A percentile compares a stretch with the other conserved stretches of the same genome.
Conservation (phyloP, 2,113 vertebrate genomes). For the cattle (Bos taurus) region ARS-UCD2.0 NC_037357.1:134773001-134773500, state of each 20-base stretch:
- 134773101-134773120: neutral
- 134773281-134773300: too few relatives aligned
- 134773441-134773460: neutral
- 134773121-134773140: neutral
- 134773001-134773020: rapidly evolving
- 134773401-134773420: rapidly evolving
- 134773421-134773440: rapidly evolving
- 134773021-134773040: too few relatives aligned
- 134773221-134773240: neutral
- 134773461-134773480: rapidly evolving
- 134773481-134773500: neutral
- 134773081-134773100: too few relatives aligned
- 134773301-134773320: rapidly evolving
- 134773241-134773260: neutral
- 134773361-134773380: rapidly evolving
- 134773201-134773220: too few relatives aligned
- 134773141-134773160: neutral
- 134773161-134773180: neutral
- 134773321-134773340: rapidly evolving
- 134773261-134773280: rapidly evolving
- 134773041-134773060: too few relatives aligned
- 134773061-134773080: too few relatives aligned
- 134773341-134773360: neutral
- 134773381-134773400: rapidly evolving
- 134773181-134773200: neutral